Evolutionary conservation across 2,888 invertebrate genomes (phyloP).

Genomic region (Euphydryas editha): DNA sequence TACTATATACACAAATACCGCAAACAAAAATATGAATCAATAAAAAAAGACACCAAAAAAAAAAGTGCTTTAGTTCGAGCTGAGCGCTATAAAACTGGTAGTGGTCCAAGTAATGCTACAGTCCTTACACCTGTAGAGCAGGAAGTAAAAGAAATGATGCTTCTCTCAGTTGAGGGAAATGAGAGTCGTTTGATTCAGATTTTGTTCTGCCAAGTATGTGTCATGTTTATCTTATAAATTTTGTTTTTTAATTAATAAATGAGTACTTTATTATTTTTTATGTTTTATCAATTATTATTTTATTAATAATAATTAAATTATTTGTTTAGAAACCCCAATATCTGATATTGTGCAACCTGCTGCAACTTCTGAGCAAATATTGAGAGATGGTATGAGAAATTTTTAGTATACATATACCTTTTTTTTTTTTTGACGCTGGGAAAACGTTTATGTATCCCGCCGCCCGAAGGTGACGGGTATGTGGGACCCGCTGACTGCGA

Average conservation of each 20-base stretch:
- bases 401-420: too few species aligned
- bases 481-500: too few species aligned
- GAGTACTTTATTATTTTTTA: not conserved
- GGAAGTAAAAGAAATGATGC: constrained; percentile 10
- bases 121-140: not conserved
- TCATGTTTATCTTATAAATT: not conserved
- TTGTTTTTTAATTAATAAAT: not conserved
- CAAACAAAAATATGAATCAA: constrained; percentile 6
- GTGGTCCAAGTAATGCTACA: not conserved
- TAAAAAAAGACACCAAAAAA: constrained; percentile 6
- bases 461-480: too few species aligned
- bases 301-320: too few species aligned
- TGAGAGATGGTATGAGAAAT: too few species aligned
- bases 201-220: not conserved
- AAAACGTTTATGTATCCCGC: too few species aligned
- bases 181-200: constrained; percentile 10
- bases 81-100: not conserved
- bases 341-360: too few species aligned
- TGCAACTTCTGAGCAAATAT: too few species aligned
- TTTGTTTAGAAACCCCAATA: too few species aligned
- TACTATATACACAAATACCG: too few species aligned
- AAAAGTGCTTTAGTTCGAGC: not conserved
- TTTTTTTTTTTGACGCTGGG: too few species aligned
- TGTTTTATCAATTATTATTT: too few species aligned
- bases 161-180: not conserved